Base-by-base conservation (phyloP, 2,113 vertebrate species). In the Epinephelus lanceolatus region DNA sequence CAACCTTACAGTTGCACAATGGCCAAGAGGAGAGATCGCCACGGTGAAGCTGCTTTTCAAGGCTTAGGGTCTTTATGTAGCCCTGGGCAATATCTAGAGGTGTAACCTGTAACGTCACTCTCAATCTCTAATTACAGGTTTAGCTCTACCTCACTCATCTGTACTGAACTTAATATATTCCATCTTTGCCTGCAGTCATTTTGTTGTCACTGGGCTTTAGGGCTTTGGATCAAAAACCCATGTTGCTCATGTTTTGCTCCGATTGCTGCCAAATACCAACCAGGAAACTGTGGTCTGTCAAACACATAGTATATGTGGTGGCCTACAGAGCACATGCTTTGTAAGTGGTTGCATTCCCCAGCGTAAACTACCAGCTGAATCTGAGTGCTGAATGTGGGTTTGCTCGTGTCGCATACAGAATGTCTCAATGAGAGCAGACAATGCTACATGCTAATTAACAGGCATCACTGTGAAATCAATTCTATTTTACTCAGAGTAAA, bases 241-340 rank as follows among this genome's bases (percentile, higher is more conserved):
- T 65, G 55, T 62, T 83, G 81, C 76, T 89, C 72, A 57, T 66
- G 80, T 84, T 86, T 74, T 61, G 63, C 82, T 73, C 30, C 11
- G 30, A 23, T 19, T 55, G 77, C 83, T 76, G 87, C 90, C 85
- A 92, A 88, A 90, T 62, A 83, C 86, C 85, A 76, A 90, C 69
- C 91, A 92, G 86, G 86, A 91, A 92, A 76, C 86, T 86, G 92
- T 82, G 89, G 88, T 80, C 71, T 88, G 86, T 90, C 86, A 73
- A 89, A 91, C 67, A 88, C 84, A 84, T 11, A 68, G 79, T 67
- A 61, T 79, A 56, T 76, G 71, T 23, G 66, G 86, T 66, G 78
- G 55, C 83, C 76, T 80, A 23, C 56, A 56, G 76, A 69, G 73
- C 25, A 60, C 61, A 56, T 62, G 47, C 84, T 86, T 84, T 68